phyloP scores from a whole-genome alignment of 2,113 vertebrate species.

The Girardinichthys multiradiatus region DNA sequence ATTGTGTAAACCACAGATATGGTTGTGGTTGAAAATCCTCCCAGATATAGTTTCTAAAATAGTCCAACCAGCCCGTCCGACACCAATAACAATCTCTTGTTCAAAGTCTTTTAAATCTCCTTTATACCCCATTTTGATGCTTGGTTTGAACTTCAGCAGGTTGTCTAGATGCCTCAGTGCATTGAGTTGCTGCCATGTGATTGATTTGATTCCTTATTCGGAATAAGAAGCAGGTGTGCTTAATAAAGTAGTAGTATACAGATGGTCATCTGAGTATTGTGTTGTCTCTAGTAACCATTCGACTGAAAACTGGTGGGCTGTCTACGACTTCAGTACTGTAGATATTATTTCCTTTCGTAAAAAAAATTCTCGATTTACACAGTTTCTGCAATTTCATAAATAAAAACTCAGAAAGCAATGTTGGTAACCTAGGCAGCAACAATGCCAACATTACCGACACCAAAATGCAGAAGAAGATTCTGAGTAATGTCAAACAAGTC shows the following conservation, averaged over 20 bases:
- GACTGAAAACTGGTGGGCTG: not conserved
- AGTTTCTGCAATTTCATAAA: not conserved
- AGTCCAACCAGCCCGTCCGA: too few species aligned
- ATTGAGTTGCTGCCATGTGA: too few species aligned
- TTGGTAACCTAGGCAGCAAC: not conserved
- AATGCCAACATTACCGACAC: not conserved
- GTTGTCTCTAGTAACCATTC: not conserved
- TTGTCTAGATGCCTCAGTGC: too few species aligned
- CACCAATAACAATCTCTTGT: too few species aligned
- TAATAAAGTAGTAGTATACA: not conserved
- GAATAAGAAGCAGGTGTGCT: not conserved
- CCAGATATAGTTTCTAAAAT: too few species aligned
- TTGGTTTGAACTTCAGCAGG: too few species aligned
- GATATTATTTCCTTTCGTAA: not conserved
- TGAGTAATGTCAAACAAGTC: not conserved
- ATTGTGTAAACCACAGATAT: too few species aligned
- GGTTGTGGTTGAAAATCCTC: too few species aligned
- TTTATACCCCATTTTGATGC: too few species aligned
- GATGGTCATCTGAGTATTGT: not conserved
- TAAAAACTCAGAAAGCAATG: accelerated
- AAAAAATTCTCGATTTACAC: not conserved
- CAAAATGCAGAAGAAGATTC: not conserved
- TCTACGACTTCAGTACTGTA: not conserved
- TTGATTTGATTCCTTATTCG: not conserved
- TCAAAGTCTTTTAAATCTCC: too few species aligned